phyloP scores from a whole-genome alignment of 2,888 invertebrate genomes.

The Hypercompe scribonia region DNA sequence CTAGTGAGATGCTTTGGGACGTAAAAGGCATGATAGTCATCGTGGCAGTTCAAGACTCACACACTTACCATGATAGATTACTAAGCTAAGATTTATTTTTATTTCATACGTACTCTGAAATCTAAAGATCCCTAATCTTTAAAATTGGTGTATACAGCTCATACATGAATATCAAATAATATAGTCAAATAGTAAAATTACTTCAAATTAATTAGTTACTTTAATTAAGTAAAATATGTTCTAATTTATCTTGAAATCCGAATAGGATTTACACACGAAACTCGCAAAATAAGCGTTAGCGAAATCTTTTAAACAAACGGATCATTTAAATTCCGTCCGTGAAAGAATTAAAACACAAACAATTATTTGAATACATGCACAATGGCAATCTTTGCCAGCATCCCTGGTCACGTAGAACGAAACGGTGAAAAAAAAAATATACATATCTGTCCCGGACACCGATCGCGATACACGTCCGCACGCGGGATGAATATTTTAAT shows the following conservation, averaged over 20 bases:
- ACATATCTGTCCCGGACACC: slow-evolving; percentile 78
- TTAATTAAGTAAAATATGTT: slow-evolving; percentile 23
- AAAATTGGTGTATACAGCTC: neutral
- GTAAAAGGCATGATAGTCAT: too few relatives aligned
- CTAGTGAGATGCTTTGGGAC: too few relatives aligned
- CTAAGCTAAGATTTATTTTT: neutral
- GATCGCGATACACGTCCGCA: slow-evolving; percentile 82
- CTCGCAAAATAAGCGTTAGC: slow-evolving; percentile 47
- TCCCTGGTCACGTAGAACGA: slow-evolving; percentile 79
- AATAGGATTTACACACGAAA: slow-evolving; percentile 45
- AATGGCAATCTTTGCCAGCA: slow-evolving; percentile 73
- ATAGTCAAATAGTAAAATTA: neutral
- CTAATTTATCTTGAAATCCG: slow-evolving; percentile 44
- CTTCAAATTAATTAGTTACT: neutral
- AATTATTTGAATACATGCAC: slow-evolving; percentile 78
- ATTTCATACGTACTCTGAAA: neutral
- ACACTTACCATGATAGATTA: too few relatives aligned
- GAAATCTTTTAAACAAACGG: slow-evolving; percentile 61
- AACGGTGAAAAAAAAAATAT: slow-evolving; percentile 71
- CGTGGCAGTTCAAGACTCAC: too few relatives aligned
- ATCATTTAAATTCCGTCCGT: slow-evolving; percentile 69
- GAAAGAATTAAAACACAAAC: slow-evolving; percentile 65
- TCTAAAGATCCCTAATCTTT: too few relatives aligned
- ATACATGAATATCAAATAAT: neutral
- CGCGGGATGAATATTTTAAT: slow-evolving; percentile 80